Evolutionary conservation across 2,888 invertebrate genomes (phyloP), one percentile per base, ranked within the genome.

Genomic region (Tachina fera): DNA sequence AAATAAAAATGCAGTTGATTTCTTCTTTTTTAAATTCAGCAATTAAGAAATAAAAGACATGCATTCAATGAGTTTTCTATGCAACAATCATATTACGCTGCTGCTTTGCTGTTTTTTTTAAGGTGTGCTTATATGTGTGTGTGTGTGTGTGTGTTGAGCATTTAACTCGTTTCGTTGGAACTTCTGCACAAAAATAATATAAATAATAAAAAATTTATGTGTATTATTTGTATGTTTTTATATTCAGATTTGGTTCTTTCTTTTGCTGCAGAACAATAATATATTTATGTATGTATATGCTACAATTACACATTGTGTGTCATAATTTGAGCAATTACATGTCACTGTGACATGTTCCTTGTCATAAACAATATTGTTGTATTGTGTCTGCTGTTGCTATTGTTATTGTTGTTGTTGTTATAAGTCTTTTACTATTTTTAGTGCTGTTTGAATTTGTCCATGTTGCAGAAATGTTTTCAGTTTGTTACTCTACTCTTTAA

Each of bases 251-350:
- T 51, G 49, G 43, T 9, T 31, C 53, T 72, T 72, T 56, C 9
- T 82, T 19, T 76, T 43, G 43, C 58, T 65, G 9, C 19, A 19
- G 45, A 58, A 63, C 19, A 72, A 71, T n/a, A 72, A 56, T 47
- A 53, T 68, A n/a, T n/a, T n/a, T n/a, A 9, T 14, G n/a, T 41
- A 16, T 51, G 61, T 53, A 61, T 70, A 61, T 76, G 86, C 83
- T 68, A 53, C 81, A 83, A 86, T 83, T 86, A 86, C 79, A 84
- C 79, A 85, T 80, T 86, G 88, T 89, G 87, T 89, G 88, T 88
- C 88, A 89, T 89, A 89, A 89, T 89, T 89, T 89, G 88, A 88
- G 88, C 89, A 89, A 89, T 89, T 88, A 88, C 88, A 89, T 89
- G 89, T 90, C 89, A 89, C 71, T 83, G 87, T 87, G 87, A 88